A percentile compares a stretch with the other conserved stretches of the same genome.
Evolutionary conservation across 2,888 invertebrate genomes (phyloP).

Genomic region (Cephus rjabovi): DNA sequence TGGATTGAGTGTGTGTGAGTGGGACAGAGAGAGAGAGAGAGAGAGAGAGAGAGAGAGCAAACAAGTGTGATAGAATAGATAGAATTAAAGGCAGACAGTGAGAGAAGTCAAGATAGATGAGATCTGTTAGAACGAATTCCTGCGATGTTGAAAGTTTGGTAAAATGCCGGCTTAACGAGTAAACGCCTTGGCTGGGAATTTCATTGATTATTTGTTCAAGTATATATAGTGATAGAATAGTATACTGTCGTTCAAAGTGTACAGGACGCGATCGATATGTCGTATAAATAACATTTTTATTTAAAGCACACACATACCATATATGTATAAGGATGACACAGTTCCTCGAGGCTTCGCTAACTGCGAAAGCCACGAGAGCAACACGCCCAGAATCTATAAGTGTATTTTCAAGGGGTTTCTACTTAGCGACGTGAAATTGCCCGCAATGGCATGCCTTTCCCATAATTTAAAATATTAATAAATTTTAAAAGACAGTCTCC

Average conservation of each 20-base stretch:
- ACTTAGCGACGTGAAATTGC: slow-evolving; percentile 14
- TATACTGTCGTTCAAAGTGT: not conserved
- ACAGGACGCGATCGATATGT: not conserved
- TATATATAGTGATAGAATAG: not conserved
- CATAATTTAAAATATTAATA: slow-evolving; percentile 25
- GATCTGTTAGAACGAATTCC: not conserved
- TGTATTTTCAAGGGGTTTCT: not conserved
- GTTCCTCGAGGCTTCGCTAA: not conserved
- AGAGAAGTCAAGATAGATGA: not conserved
- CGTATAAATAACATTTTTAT: not conserved
- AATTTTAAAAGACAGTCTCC: slow-evolving; percentile 17
- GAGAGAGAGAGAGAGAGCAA: not conserved
- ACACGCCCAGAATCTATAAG: not conserved
- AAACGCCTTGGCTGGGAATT: not conserved
- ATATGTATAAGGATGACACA: not conserved
- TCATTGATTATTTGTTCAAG: not conserved
- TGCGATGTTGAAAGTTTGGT: not conserved
- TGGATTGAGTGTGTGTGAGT: not conserved
- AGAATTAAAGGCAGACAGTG: not conserved
- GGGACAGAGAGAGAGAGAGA: not conserved
- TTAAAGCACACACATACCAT: not conserved
- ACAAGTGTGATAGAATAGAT: not conserved
- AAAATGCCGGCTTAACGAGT: not conserved
- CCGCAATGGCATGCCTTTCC: slow-evolving; percentile 15
- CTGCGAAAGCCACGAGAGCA: not conserved